Percentiles rank a stretch among this genome's conserved stretches.
Evolutionary conservation across 2,797 vertebrate species (phyloP).

Genomic region (Rhabdophis nuchalis): DNA sequence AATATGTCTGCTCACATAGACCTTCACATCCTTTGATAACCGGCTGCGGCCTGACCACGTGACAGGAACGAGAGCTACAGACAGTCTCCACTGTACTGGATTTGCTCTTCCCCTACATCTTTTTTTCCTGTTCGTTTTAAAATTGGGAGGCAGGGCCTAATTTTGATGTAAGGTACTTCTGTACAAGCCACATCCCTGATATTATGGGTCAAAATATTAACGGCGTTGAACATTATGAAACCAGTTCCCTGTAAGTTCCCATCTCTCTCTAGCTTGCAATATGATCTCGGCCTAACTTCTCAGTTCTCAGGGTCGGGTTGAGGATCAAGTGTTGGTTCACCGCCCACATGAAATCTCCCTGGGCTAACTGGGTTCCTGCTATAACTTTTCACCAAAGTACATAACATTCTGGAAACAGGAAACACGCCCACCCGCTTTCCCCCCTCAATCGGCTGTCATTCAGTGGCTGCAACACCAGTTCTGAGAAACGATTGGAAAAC

Average conservation of each 20-base stretch:
- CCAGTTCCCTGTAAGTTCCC: conserved; percentile 18
- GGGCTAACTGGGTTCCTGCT: conserved; percentile 5
- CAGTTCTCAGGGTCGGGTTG: background rate
- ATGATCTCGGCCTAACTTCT: background rate
- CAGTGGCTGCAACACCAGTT: conserved; percentile 5
- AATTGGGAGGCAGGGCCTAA: background rate
- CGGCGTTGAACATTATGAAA: background rate
- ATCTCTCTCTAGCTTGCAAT: background rate
- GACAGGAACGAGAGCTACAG: background rate
- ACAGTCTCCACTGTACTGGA: background rate
- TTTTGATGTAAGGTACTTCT: background rate
- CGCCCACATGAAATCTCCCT: background rate
- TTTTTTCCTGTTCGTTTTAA: background rate
- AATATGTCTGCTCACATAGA: background rate
- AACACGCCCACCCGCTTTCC: background rate
- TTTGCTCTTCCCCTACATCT: background rate
- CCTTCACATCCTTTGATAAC: background rate
- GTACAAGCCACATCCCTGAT: background rate
- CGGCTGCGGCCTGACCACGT: background rate
- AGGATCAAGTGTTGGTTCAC: background rate
- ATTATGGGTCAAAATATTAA: background rate
- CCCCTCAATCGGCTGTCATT: background rate
- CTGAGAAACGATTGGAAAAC: conserved; percentile 51
- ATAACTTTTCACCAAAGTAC: conserved; percentile 33
- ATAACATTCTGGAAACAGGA: conserved; percentile 22